Conservation (phyloP, 2,888 invertebrate genomes). For the Drosophila austrosaltans region DNA sequence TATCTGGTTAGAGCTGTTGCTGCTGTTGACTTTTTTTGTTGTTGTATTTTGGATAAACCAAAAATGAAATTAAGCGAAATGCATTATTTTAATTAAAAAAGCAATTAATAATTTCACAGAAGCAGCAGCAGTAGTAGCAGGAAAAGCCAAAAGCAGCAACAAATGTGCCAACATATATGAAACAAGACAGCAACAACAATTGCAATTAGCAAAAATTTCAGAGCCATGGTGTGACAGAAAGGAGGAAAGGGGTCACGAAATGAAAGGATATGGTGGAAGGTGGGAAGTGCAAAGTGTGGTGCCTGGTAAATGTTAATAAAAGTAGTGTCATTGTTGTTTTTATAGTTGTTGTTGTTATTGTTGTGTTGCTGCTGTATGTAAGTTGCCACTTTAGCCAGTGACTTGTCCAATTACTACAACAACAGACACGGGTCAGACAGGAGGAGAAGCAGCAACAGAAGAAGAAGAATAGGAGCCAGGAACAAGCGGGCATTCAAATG, state of each 20-base stretch:
- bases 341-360: neutral
- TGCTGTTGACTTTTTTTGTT: conserved; percentile 7
- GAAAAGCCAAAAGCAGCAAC: conserved; percentile 16
- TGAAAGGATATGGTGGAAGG: neutral
- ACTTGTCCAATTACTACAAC: conserved; percentile 77
- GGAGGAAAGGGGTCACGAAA: conserved; percentile 1
- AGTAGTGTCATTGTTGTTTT: conserved; percentile 41
- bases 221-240: conserved; percentile 7
- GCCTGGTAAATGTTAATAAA: conserved; percentile 45
- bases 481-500: conserved; percentile 54
- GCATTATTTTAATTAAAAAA: conserved; percentile 66
- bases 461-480: conserved; percentile 3
- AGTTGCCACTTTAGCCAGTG: conserved; percentile 71
- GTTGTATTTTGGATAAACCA: conserved; percentile 18
- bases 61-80: conserved; percentile 46
- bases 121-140: conserved; percentile 4
- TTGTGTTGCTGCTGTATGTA: conserved; percentile 23
- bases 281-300: neutral
- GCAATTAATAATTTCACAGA: conserved; percentile 52
- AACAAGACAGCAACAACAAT: conserved; percentile 62
- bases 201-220: conserved; percentile 71
- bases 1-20: neutral
- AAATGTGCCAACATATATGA: conserved; percentile 28
- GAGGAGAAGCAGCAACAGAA: neutral
- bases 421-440: conserved; percentile 45